phyloP scores from a whole-genome alignment of 2,113 vertebrate species.

The Phoxinus phoxinus region DNA sequence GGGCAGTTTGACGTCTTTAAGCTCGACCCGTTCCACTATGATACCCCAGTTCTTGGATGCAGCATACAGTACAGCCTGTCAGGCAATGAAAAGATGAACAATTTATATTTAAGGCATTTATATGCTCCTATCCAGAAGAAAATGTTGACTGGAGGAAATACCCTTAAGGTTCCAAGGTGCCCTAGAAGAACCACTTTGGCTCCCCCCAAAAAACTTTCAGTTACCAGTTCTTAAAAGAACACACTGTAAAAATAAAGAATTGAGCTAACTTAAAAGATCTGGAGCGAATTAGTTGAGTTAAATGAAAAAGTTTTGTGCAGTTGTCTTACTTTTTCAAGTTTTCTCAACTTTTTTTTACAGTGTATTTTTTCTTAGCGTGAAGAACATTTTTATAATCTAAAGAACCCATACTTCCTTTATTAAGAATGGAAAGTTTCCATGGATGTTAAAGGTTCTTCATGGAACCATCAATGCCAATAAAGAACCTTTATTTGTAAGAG shows the following conservation, averaged over 20 bases:
- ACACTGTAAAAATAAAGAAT: too few species aligned
- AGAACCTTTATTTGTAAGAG: background rate
- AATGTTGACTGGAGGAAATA: background rate
- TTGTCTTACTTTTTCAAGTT: too few species aligned
- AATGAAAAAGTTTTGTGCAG: too few species aligned
- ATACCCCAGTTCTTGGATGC: slow-evolving; percentile 69
- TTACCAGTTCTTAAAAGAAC: too few species aligned
- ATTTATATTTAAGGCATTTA: background rate
- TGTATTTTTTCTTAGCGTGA: too few species aligned
- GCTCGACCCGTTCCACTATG: slow-evolving; percentile 69
- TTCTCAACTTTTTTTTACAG: too few species aligned
- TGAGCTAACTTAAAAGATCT: too few species aligned
- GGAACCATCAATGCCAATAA: background rate
- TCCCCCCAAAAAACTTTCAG: background rate
- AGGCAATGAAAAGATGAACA: background rate
- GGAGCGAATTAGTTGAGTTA: too few species aligned
- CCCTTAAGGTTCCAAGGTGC: background rate
- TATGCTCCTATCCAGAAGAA: background rate
- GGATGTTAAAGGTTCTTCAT: background rate
- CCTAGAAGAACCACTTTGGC: background rate
- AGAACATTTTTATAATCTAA: too few species aligned
- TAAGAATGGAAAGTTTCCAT: background rate
- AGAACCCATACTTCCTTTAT: background rate
- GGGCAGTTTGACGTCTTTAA: slow-evolving; percentile 68
- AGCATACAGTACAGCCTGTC: slow-evolving; percentile 61